Evolutionary conservation across 64 coral and sea anemone genomes (phyloP).

Genomic region (Montipora efflorescens): DNA sequence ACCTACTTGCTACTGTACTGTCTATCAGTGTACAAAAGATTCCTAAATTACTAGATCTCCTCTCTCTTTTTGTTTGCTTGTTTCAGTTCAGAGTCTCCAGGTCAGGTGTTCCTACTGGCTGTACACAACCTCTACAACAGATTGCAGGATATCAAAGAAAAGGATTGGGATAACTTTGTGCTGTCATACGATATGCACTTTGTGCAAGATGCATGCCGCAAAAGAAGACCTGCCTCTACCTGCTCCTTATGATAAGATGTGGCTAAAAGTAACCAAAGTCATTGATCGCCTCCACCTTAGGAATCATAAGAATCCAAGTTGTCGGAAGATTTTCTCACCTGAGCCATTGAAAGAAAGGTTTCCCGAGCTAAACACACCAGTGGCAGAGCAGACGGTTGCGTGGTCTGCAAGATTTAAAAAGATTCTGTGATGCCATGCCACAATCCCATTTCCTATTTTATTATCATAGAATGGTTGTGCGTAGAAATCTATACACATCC

Average conservation of each 20-base stretch:
- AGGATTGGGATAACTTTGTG: slow-evolving; percentile 1
- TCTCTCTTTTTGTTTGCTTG: neutral
- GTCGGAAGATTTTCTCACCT: slow-evolving; percentile 2
- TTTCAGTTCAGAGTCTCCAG: slow-evolving; percentile 21
- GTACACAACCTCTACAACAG: slow-evolving; percentile 7
- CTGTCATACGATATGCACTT: slow-evolving; percentile 32
- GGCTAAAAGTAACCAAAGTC: neutral
- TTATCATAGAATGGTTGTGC: slow-evolving; percentile 45
- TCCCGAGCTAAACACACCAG: slow-evolving; percentile 20
- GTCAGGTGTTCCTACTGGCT: slow-evolving; percentile 6
- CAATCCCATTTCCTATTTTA: slow-evolving; percentile 28
- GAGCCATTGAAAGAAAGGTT: neutral
- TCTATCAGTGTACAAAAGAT: too few species aligned
- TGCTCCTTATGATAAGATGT: neutral
- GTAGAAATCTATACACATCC: slow-evolving; percentile 5
- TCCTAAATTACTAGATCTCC: too few species aligned
- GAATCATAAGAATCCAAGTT: slow-evolving; percentile 39
- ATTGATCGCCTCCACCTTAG: neutral
- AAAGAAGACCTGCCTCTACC: slow-evolving; percentile 3
- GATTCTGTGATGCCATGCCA: slow-evolving; percentile 53
- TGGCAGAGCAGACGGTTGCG: slow-evolving; percentile 24
- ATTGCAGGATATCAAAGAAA: neutral
- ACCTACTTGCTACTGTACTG: too few species aligned
- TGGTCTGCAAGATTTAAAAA: slow-evolving; percentile 42
- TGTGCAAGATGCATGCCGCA: neutral